phyloP scores from a whole-genome alignment of 2,797 vertebrate genomes.

The Brachymystax lenok region DNA sequence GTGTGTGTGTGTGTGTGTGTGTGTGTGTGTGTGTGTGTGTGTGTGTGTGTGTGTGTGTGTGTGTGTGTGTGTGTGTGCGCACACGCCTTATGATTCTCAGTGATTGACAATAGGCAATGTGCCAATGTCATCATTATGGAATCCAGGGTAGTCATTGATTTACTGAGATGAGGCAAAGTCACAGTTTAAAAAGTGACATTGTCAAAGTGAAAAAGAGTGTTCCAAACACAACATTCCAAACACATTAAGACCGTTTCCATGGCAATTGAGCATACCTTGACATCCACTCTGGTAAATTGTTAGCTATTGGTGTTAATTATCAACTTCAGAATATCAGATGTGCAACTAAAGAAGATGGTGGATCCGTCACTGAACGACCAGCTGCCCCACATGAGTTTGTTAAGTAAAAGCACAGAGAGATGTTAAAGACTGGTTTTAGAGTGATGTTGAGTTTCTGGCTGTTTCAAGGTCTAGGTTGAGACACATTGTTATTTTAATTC shows the following conservation, averaged over 20 bases:
- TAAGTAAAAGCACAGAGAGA: background rate
- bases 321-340: background rate
- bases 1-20: too few species aligned
- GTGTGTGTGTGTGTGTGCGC: background rate
- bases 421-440: background rate
- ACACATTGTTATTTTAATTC: slow-evolving; percentile 55
- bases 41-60: too few species aligned
- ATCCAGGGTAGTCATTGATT: background rate
- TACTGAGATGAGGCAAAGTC: background rate
- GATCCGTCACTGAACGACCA: slow-evolving; percentile 9
- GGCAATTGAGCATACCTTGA: background rate
- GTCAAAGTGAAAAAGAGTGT: background rate
- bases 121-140: background rate
- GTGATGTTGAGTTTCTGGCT: background rate
- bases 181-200: background rate
- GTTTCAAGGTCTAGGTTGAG: slow-evolving; percentile 29
- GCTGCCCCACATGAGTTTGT: background rate
- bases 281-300: background rate
- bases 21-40: too few species aligned
- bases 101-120: too few species aligned
- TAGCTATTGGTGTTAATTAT: slow-evolving; percentile 17
- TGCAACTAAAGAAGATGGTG: slow-evolving; percentile 4
- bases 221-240: background rate
- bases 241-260: background rate
- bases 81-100: too few species aligned